Evolutionary conservation across 2,113 vertebrate species (phyloP).

Genomic region (Panurus biarmicus): DNA sequence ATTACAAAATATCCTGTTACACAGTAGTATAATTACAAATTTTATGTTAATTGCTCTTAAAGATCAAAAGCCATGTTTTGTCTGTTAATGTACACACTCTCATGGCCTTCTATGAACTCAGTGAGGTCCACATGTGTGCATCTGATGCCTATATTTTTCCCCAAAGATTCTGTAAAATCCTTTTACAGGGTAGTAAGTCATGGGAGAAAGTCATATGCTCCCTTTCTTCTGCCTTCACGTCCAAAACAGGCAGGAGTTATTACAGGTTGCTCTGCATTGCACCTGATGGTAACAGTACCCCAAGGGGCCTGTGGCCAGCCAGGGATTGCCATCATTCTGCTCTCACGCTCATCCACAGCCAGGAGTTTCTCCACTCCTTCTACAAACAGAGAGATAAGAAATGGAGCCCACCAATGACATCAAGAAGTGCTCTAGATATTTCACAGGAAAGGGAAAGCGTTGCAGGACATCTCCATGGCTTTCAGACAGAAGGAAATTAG

Average conservation of each 20-base stretch:
- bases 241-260: background rate
- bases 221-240: background rate
- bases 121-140: background rate
- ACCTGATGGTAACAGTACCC: background rate
- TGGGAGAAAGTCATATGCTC: background rate
- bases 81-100: background rate
- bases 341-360: accelerated
- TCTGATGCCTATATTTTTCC: background rate
- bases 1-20: constrained; percentile 6
- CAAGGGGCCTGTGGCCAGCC: background rate
- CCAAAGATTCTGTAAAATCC: background rate
- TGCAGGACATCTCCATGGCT: background rate
- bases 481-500: background rate
- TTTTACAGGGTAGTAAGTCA: background rate
- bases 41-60: constrained; percentile 26
- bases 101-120: background rate
- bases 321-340: background rate
- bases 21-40: background rate
- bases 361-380: background rate
- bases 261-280: background rate
- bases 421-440: background rate
- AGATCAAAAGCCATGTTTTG: constrained; percentile 15
- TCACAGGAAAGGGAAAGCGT: background rate
- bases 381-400: background rate
- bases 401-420: background rate